Base-by-base conservation (phyloP, 2,888 invertebrate genomes). In the Xylophagus ater region DNA sequence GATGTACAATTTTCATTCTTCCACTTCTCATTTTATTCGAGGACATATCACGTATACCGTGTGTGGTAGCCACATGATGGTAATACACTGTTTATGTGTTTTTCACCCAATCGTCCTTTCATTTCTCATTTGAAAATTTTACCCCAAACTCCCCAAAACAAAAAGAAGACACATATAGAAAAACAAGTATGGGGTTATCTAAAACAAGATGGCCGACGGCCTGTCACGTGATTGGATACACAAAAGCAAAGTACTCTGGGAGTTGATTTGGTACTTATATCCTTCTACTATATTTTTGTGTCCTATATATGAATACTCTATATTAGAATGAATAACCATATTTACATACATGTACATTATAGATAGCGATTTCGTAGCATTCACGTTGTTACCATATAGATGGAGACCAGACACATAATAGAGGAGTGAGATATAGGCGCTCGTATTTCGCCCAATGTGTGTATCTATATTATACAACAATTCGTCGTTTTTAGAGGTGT, bases 191-290 rank as follows among this genome's bases (percentile, higher is more conserved):
- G 29, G 46, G 51, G 49, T 49, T 50, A 50, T 49, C 50, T 49
- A 50, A 51, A 53, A 51, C 50, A 54, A 54, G 51, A 54, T 54
- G 54, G 54, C 54, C 53, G 53, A 49, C 51, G 51, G 51, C 48
- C 50, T 50, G 50, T 51, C 50, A 51, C 50, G 51, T 51, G 51
- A 53, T 53, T 53, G 53, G 53, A 45, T 45, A 40, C 40, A 47
- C 42, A 47, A 47, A 43, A 43, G 43, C 43, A 42, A 44, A 45
- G 44, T 42, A 44, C 41, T 44, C 37, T 23, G 38, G 40, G 39
- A 44, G 46, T 46, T 44, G 42, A 44, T 46, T 46, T 42, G 42
- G 38, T 41, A 37, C 43, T 38, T 41, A 28, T 37, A 14, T 17
- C 26, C 15, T 12, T 36, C 36, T 23, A 21, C 10, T 13, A 14